A percentile compares a stretch with the other conserved stretches of the same genome.
phyloP scores from a whole-genome alignment of 2,888 invertebrate genomes.

The Eupithecia exiguata region DNA sequence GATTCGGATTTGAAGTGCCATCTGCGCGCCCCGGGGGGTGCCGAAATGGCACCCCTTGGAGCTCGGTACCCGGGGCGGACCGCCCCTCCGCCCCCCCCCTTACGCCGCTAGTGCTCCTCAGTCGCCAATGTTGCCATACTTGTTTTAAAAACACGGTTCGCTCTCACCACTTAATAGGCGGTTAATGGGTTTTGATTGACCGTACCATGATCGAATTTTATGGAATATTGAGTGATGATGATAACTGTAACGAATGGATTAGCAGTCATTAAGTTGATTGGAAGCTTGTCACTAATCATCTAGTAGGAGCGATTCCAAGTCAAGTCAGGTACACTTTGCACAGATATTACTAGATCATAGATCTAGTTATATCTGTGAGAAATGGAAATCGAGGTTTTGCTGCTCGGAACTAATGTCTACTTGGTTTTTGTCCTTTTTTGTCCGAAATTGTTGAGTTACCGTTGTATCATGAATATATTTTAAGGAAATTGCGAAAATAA shows the following conservation, averaged over 20 bases:
- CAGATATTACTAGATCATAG: background rate
- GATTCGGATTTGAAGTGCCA: no score
- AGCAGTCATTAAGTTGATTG: slow-evolving; percentile 31
- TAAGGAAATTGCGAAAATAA: no score
- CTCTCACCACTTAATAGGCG: slow-evolving; percentile 46
- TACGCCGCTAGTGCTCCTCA: no score
- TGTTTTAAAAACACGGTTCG: slow-evolving; percentile 34
- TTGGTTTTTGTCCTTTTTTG: background rate
- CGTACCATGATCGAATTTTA: slow-evolving; percentile 52
- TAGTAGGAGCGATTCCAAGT: background rate
- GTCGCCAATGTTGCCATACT: slow-evolving; percentile 43
- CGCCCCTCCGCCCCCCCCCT: no score
- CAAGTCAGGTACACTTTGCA: background rate
- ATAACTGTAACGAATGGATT: slow-evolving; percentile 34
- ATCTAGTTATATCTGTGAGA: no score
- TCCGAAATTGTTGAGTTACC: background rate
- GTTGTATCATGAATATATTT: background rate
- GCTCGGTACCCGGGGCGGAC: no score
- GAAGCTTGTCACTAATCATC: slow-evolving; percentile 33
- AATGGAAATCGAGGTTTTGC: background rate
- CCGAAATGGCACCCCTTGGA: no score
- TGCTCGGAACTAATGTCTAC: background rate
- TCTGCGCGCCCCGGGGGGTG: no score
- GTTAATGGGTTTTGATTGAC: slow-evolving; percentile 52
- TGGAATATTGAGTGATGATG: slow-evolving; percentile 41